These are phyloP conservation scores for Frankliniella fusca DNA, from an alignment of 2,888 invertebrate genomes.

Conservation along the genomic window DNA sequence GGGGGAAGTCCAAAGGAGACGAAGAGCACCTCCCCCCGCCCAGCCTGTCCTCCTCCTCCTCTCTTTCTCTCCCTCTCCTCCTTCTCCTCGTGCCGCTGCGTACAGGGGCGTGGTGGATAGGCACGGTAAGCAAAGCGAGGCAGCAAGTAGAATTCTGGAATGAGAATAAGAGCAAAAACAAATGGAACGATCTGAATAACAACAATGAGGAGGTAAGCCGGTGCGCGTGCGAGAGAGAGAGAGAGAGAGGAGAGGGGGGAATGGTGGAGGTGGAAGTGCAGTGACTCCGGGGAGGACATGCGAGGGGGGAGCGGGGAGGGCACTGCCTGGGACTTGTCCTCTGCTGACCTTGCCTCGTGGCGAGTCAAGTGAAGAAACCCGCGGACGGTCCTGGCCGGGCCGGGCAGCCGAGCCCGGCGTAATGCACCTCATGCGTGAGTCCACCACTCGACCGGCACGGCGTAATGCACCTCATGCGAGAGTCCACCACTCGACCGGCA, in stretches of 20 bases:
- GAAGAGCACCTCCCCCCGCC: too few relatives aligned
- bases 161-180: conserved; percentile 22
- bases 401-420: too few relatives aligned
- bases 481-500: too few relatives aligned
- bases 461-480: too few relatives aligned
- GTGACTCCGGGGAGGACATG: too few relatives aligned
- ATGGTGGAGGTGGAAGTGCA: too few relatives aligned
- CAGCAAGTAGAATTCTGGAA: conserved; percentile 5
- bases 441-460: too few relatives aligned
- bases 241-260: background rate
- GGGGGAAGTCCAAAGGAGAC: too few relatives aligned
- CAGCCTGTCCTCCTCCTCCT: too few relatives aligned
- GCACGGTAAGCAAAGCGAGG: background rate
- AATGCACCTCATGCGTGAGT: too few relatives aligned
- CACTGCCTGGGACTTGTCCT: background rate
- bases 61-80: background rate
- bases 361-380: background rate
- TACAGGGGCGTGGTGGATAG: background rate
- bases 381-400: background rate
- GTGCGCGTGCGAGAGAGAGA: background rate
- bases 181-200: conserved; percentile 21
- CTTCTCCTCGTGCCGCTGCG: background rate
- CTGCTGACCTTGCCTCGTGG: background rate
- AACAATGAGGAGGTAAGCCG: conserved; percentile 8
- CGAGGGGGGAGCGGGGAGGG: background rate